These are phyloP conservation scores for Blennius ocellaris DNA, from an alignment of 2,113 vertebrate genomes.

Conservation along the genomic window DNA sequence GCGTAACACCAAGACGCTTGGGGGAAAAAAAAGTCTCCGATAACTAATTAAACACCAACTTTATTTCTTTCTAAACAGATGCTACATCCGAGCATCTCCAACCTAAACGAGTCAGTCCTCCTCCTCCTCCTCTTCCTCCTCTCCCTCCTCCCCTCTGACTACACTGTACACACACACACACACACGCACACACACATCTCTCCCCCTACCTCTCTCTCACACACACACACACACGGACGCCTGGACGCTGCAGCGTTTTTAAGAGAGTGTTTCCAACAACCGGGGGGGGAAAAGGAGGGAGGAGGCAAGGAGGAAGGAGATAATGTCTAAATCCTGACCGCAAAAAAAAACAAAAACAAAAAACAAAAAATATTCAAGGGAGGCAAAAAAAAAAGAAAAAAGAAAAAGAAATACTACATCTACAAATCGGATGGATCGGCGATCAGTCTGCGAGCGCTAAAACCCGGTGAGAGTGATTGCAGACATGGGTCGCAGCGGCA, in stretches of 20 bases:
- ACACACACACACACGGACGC: slow-evolving; percentile 78
- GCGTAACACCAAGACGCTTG: slow-evolving; percentile 10
- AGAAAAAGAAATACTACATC: neutral
- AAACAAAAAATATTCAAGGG: slow-evolving; percentile 10
- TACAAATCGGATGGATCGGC: slow-evolving; percentile 72
- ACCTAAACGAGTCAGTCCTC: slow-evolving; percentile 22
- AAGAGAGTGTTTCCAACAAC: slow-evolving; percentile 73
- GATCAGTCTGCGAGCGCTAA: slow-evolving; percentile 71
- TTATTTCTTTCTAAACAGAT: slow-evolving; percentile 52
- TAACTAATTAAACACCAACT: slow-evolving; percentile 45
- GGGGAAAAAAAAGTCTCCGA: slow-evolving; percentile 14
- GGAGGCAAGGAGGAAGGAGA: slow-evolving; percentile 68
- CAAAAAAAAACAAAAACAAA: neutral
- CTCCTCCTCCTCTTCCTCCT: neutral
- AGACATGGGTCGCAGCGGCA: slow-evolving; percentile 78
- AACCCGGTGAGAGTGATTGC: slow-evolving; percentile 81
- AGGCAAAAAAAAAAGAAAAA: neutral
- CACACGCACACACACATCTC: slow-evolving; percentile 73
- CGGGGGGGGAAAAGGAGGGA: slow-evolving; percentile 69
- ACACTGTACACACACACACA: slow-evolving; percentile 65
- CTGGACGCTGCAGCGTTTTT: slow-evolving; percentile 84
- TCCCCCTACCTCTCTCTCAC: slow-evolving; percentile 62
- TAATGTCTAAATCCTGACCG: slow-evolving; percentile 78
- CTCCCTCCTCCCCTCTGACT: slow-evolving; percentile 52
- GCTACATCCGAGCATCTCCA: slow-evolving; percentile 47